Evolutionary conservation across 2,797 vertebrate genomes (phyloP).

Genomic region (Poliocrania exsul): DNA sequence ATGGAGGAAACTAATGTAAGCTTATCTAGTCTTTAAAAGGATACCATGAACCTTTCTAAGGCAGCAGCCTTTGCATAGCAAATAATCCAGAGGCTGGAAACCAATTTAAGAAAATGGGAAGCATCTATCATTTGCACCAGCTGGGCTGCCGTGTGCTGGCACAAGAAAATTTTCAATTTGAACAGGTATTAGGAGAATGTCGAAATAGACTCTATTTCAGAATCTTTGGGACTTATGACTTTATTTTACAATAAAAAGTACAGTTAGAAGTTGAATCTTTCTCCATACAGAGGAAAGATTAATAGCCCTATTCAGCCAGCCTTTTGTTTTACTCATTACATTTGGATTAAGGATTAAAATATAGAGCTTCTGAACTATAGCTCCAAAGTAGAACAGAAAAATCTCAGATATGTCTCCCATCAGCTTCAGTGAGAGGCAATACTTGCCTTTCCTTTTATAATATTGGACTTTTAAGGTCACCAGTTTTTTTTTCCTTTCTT

Average conservation of each 20-base stretch:
- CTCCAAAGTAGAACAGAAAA: neutral
- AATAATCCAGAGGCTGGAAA: slow-evolving; percentile 25
- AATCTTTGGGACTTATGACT: neutral
- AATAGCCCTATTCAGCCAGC: neutral
- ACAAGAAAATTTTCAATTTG: slow-evolving; percentile 12
- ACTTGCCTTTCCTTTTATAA: neutral
- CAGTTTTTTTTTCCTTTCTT: neutral
- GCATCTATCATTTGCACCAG: neutral
- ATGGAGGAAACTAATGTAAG: slow-evolving; percentile 44
- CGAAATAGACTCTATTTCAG: slow-evolving; percentile 21
- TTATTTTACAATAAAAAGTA: slow-evolving; percentile 2
- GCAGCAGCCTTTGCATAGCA: neutral
- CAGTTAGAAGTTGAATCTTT: slow-evolving; percentile 2
- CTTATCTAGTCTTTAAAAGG: neutral
- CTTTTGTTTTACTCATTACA: neutral
- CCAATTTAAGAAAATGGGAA: slow-evolving; percentile 39
- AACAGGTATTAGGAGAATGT: neutral
- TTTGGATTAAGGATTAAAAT: neutral
- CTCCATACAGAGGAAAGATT: slow-evolving; percentile 31
- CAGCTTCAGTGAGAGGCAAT: neutral
- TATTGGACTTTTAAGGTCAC: neutral
- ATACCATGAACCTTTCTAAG: neutral
- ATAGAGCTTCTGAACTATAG: neutral
- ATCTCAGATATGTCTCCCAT: neutral
- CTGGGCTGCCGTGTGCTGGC: neutral